Evolutionary conservation across 1,140 invertebrate species (phyloP).

Genomic region (Ips typographus): DNA sequence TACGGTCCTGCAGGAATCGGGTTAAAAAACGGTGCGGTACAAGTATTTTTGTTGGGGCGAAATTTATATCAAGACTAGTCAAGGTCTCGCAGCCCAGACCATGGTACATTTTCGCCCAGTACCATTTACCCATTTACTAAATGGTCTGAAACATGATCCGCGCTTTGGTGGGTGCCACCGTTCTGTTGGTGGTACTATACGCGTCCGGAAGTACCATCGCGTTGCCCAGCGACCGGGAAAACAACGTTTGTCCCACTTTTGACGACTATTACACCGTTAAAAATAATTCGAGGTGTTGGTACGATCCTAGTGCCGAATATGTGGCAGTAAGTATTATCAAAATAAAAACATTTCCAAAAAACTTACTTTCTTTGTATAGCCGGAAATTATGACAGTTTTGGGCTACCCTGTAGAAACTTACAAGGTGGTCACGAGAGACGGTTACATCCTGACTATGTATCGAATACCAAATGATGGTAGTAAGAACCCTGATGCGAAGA

Average conservation of each 20-base stretch:
- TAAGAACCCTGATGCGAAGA: slow-evolving; percentile 33
- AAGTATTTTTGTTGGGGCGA: slow-evolving; percentile 11
- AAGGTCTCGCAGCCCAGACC: slow-evolving; percentile 28
- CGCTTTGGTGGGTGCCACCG: slow-evolving; percentile 1
- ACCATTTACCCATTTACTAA: slow-evolving; percentile 30
- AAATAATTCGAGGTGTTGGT: slow-evolving; percentile 49
- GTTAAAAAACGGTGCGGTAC: background rate
- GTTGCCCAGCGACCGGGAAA: slow-evolving; percentile 25
- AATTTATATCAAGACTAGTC: slow-evolving; percentile 16
- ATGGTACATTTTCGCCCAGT: slow-evolving; percentile 14
- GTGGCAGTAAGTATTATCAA: slow-evolving; percentile 42
- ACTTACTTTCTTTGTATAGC: slow-evolving; percentile 39
- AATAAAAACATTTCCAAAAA: background rate
- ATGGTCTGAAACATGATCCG: slow-evolving; percentile 24
- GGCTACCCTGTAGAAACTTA: slow-evolving; percentile 59
- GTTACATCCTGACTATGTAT: slow-evolving; percentile 58
- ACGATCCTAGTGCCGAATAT: slow-evolving; percentile 44
- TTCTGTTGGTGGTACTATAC: slow-evolving; percentile 3
- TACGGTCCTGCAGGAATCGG: background rate
- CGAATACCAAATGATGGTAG: slow-evolving; percentile 53
- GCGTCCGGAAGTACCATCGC: background rate
- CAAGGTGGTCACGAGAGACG: slow-evolving; percentile 55
- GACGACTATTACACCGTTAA: slow-evolving; percentile 48
- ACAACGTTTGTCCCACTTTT: slow-evolving; percentile 49
- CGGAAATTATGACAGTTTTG: slow-evolving; percentile 54